Evolutionary conservation across 37 sponge, comb jelly and placozoan genomes (phyloP).

Genomic region (Oscarella lobularis): DNA sequence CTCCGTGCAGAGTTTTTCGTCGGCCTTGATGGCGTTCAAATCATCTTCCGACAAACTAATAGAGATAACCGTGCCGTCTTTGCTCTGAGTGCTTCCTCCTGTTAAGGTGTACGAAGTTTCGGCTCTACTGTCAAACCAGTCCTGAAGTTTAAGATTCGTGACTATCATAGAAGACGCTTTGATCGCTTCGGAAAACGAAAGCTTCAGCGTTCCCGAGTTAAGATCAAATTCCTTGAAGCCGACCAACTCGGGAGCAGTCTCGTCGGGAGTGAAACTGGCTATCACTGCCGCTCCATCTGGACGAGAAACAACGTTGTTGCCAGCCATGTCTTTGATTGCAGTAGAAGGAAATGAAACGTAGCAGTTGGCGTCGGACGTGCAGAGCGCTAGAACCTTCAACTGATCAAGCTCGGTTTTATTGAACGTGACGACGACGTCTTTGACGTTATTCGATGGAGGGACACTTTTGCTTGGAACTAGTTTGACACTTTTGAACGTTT

Average conservation of each 20-base stretch:
- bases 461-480: not conserved
- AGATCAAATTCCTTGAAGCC: conserved; percentile 16
- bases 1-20: conserved; percentile 34
- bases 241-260: conserved; percentile 38
- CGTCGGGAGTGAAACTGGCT: conserved; percentile 32
- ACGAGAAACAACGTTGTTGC: conserved; percentile 27
- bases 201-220: conserved; percentile 38
- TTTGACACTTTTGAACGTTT: not conserved
- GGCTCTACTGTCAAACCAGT: not conserved
- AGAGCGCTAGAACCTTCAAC: conserved; percentile 16
- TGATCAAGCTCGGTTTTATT: not conserved
- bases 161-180: not conserved
- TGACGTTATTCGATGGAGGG: not conserved
- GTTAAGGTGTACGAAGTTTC: conserved; percentile 17
- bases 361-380: conserved; percentile 41
- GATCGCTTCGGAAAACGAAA: conserved; percentile 50
- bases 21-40: conserved; percentile 46
- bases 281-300: conserved; percentile 16
- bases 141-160: not conserved
- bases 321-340: conserved; percentile 54
- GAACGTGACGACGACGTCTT: not conserved
- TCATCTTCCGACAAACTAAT: conserved; percentile 45
- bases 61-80: conserved; percentile 7
- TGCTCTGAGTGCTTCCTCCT: conserved; percentile 7
- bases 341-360: conserved; percentile 29